Base-by-base conservation (phyloP, 2,888 invertebrate species). In the Xylophagus ater region DNA sequence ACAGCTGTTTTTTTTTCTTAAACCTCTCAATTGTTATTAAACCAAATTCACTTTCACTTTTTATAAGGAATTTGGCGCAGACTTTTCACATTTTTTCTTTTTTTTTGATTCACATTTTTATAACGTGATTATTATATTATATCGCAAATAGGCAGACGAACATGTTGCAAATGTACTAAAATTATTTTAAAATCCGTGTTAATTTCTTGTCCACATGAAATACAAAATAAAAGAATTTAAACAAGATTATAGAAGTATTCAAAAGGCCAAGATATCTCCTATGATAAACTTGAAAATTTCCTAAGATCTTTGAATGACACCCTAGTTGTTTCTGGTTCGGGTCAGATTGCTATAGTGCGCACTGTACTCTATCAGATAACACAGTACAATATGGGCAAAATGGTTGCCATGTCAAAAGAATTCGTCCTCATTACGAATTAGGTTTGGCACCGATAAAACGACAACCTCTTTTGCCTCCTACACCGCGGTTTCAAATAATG, bases 311-410 rank as follows among this genome's bases (percentile, higher is more conserved):
- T 46, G 9, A 29, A 38, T 1, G 46, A 46, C n/a, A 44, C 44
- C 1, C n/a, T 46, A n/a, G 15, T 33, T 13, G 45, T 43, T 4
- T 21, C 19, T 6, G 43, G 44, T 5, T 19, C 15, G 17, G 44
- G 44, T 7, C 14, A 23, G 9, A 30, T 28, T 25, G 44, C 44
- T 2, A 35, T 13, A 7, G 38, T 44, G 8, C 20, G 24, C 5
- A 39, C 44, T 3, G 31, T 44, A n/a, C 13, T n/a, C n/a, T 21
- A 9, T 36, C 37, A 8, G 32, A 53, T 13, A 55, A 59, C 42
- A 48, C 49, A 4, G 29, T 49, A 13, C 50, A 51, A n/a, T 29
- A 41, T 43, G 15, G 29, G 43, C 10, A 43, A 48, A 17, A 43
- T 46, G 37, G 36, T 46, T 7, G 28, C 40, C n/a, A 9, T 35